phyloP scores from a whole-genome alignment of 2,888 invertebrate genomes.

The Lasioglossum calceatum region DNA sequence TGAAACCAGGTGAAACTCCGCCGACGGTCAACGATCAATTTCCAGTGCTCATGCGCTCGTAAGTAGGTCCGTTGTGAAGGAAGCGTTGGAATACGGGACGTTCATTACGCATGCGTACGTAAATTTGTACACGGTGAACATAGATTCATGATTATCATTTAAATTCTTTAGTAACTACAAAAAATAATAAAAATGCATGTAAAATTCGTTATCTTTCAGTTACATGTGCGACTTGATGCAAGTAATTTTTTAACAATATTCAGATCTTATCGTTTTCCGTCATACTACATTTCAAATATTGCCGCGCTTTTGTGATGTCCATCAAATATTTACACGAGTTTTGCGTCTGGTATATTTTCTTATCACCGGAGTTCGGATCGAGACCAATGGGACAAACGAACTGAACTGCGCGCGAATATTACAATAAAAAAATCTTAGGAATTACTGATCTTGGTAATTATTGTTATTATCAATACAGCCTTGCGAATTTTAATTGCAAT shows the following conservation, averaged over 20 bases:
- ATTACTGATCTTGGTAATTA: neutral
- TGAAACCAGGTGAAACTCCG: neutral
- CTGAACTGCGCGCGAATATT: conserved; percentile 46
- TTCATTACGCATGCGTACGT: neutral
- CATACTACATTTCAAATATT: neutral
- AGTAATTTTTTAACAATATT: neutral
- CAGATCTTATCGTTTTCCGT: neutral
- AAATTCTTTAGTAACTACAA: too few species aligned
- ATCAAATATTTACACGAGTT: neutral
- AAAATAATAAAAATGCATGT: too few species aligned
- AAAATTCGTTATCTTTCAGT: too few species aligned
- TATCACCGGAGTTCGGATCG: conserved; percentile 38
- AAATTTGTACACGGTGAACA: neutral
- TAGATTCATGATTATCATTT: neutral
- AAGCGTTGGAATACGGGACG: neutral
- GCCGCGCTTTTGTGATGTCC: neutral
- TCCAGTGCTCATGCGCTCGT: neutral
- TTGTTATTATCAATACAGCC: neutral
- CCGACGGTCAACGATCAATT: neutral
- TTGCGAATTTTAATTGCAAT: neutral
- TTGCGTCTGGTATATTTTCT: neutral
- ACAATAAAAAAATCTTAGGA: neutral
- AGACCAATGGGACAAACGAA: conserved; percentile 37
- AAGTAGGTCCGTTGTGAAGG: neutral
- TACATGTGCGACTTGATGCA: neutral